A percentile compares a stretch with the other conserved stretches of the same genome.
phyloP scores from a whole-genome alignment of 2,888 invertebrate species.

The Eledona agricola region DNA sequence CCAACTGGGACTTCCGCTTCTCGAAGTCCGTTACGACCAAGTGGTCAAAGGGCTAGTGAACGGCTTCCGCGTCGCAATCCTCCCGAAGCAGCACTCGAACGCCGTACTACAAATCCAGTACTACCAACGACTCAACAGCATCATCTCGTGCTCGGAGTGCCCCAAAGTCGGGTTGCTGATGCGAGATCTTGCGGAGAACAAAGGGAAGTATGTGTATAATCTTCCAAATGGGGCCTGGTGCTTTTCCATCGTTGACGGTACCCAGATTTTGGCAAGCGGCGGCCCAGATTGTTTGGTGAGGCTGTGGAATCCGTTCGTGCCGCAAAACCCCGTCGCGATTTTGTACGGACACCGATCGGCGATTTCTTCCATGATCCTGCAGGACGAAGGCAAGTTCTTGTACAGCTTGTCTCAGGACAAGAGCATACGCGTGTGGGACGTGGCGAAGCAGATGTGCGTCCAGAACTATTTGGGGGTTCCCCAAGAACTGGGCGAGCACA shows the following conservation, averaged over 20 bases:
- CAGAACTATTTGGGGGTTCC: constrained; percentile 77
- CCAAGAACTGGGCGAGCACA: constrained; percentile 69
- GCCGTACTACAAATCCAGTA: constrained; percentile 73
- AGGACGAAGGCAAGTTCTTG: constrained; percentile 71
- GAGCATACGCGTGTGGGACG: constrained; percentile 81
- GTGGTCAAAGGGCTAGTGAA: constrained; percentile 52
- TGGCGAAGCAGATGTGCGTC: constrained; percentile 71
- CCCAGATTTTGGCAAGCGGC: constrained; percentile 70
- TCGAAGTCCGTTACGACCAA: constrained; percentile 67
- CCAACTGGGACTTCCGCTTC: constrained; percentile 69
- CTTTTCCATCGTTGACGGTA: constrained; percentile 69
- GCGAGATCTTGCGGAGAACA: constrained; percentile 68
- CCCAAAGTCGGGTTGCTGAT: constrained; percentile 67
- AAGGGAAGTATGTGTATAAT: constrained; percentile 67
- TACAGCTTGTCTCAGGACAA: constrained; percentile 79
- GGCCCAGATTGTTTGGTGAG: constrained; percentile 77
- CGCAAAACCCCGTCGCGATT: constrained; percentile 69
- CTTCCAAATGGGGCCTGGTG: constrained; percentile 71
- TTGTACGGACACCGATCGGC: constrained; percentile 77
- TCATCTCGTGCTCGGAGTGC: constrained; percentile 69
- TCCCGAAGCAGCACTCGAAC: constrained; percentile 48
- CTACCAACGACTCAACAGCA: constrained; percentile 71
- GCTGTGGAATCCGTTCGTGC: constrained; percentile 84
- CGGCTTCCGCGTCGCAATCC: constrained; percentile 44
- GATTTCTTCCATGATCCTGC: constrained; percentile 73